phyloP scores from a whole-genome alignment of 2,113 vertebrate genomes.

The Ascaphus truei region DNA sequence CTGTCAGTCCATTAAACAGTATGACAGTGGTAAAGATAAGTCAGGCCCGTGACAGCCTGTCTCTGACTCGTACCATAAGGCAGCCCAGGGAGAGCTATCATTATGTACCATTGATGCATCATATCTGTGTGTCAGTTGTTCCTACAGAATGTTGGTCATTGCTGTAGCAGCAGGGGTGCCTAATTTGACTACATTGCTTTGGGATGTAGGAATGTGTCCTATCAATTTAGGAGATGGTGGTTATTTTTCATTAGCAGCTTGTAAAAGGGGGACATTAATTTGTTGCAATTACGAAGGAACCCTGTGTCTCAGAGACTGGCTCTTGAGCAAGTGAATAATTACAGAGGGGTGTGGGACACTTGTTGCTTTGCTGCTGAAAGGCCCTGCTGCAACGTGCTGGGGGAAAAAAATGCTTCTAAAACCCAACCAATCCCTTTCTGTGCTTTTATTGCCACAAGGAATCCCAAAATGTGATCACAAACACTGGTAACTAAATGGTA shows the following conservation, averaged over 20 bases:
- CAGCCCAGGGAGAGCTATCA: no score
- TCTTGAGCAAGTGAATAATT: conserved; percentile 5
- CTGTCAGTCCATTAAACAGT: no score
- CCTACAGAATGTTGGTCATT: background rate
- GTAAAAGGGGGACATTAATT: conserved; percentile 10
- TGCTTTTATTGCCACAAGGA: no score
- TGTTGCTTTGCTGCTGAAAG: conserved; percentile 9
- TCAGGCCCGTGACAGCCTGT: no score
- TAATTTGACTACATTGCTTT: background rate
- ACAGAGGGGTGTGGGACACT: background rate
- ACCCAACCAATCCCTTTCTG: background rate
- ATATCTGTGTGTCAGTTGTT: background rate
- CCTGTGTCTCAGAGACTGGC: background rate
- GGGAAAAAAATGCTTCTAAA: background rate
- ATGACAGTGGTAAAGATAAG: no score
- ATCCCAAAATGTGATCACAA: no score
- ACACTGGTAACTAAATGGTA: no score
- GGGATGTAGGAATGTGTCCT: background rate
- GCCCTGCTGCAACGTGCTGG: background rate
- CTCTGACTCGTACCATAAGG: no score
- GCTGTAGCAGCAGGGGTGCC: background rate
- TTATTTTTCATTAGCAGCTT: background rate
- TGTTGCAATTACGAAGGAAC: background rate
- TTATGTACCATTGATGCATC: no score
- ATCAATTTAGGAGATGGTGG: background rate